phyloP scores from a whole-genome alignment of 2,113 vertebrate species.

The Eubucco bourcierii region DNA sequence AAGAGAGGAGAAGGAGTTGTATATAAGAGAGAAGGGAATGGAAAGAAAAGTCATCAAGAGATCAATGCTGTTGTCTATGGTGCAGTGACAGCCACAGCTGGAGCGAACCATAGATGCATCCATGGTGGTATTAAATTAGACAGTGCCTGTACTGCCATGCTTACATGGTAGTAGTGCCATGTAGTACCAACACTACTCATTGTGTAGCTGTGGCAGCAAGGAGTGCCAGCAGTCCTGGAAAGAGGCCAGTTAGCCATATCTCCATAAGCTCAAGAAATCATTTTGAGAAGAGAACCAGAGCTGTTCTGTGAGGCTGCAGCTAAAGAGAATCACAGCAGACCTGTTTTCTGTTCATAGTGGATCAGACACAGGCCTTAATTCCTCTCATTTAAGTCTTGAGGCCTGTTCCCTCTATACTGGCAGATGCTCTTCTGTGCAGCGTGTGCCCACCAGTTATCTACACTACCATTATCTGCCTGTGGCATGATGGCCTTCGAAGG shows the following conservation, averaged over 20 bases:
- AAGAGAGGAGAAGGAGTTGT: not conserved
- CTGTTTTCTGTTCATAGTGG: not conserved
- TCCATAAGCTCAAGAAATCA: not conserved
- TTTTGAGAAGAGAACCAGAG: not conserved
- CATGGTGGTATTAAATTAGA: not conserved
- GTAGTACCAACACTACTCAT: not conserved
- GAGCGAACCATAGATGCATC: not conserved
- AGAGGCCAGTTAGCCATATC: not conserved
- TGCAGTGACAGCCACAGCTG: not conserved
- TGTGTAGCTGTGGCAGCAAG: not conserved
- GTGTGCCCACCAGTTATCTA: not conserved
- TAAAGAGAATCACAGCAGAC: not conserved
- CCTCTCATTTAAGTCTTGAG: not conserved
- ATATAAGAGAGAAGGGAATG: not conserved
- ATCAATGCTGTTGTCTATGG: not conserved
- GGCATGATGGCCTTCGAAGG: not conserved
- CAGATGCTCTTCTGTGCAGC: not conserved
- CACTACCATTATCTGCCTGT: not conserved
- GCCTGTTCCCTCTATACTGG: not conserved
- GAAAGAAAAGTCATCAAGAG: not conserved
- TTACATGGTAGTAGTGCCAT: not conserved
- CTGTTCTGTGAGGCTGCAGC: not conserved
- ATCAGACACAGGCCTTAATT: not conserved
- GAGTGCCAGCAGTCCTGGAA: not conserved
- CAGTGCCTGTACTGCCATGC: rapidly evolving